phyloP scores from a whole-genome alignment of 2,888 invertebrate species.

The Brachyptera risi region DNA sequence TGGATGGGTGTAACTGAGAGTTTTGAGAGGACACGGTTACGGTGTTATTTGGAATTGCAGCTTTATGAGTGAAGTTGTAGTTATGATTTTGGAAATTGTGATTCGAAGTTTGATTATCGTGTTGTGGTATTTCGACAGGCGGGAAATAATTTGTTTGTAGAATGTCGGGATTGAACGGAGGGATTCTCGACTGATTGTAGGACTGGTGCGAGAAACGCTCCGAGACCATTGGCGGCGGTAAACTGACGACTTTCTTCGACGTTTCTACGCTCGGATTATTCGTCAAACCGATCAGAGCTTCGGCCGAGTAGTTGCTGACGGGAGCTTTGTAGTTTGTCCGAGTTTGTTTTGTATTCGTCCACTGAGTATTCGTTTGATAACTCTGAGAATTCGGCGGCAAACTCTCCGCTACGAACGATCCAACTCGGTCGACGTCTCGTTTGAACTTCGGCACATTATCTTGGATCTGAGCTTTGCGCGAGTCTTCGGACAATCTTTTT shows the following conservation, averaged over 20 bases:
- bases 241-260: constrained; percentile 23
- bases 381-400: too few relatives aligned
- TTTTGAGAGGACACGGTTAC: too few relatives aligned
- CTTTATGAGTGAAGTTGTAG: too few relatives aligned
- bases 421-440: too few relatives aligned
- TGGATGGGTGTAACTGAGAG: background rate
- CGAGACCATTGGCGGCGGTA: constrained; percentile 31
- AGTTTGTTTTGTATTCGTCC: background rate
- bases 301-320: constrained; percentile 45
- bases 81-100: constrained; percentile 1
- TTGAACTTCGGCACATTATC: too few relatives aligned
- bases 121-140: background rate
- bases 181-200: background rate
- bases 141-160: background rate
- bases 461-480: background rate
- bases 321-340: constrained; percentile 23
- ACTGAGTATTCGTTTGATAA: too few relatives aligned
- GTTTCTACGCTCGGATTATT: background rate
- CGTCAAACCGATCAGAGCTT: constrained; percentile 45
- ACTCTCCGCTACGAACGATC: too few relatives aligned
- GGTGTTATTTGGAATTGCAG: too few relatives aligned
- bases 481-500: background rate
- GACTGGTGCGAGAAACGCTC: constrained; percentile 25
- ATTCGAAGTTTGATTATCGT: background rate
- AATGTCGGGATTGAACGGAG: background rate